Conservation (phyloP, 2,888 invertebrate species). For the Matsumyia berberina region DNA sequence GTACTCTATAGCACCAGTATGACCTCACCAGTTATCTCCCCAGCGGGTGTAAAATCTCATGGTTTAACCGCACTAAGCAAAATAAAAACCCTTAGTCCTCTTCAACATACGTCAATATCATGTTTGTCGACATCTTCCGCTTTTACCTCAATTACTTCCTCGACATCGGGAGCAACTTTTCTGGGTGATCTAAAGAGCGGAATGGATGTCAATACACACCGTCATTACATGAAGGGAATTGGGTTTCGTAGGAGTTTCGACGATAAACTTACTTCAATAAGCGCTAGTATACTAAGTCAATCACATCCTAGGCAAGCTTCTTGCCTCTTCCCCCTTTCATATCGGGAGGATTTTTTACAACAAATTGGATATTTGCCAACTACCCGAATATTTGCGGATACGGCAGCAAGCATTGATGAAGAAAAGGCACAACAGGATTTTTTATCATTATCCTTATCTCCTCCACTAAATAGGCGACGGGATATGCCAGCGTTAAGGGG, state of each 20-base stretch:
- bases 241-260: slow-evolving; percentile 83
- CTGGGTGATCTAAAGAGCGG: slow-evolving; percentile 56
- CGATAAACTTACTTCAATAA: slow-evolving; percentile 80
- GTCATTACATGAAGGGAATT: slow-evolving; percentile 80
- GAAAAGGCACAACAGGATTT: slow-evolving; percentile 83
- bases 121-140: slow-evolving; percentile 70
- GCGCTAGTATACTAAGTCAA: slow-evolving; percentile 66
- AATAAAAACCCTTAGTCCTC: slow-evolving; percentile 79
- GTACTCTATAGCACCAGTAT: slow-evolving; percentile 54
- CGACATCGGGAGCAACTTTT: slow-evolving; percentile 56
- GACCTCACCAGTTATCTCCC: slow-evolving; percentile 76
- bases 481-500: slow-evolving; percentile 84
- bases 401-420: slow-evolving; percentile 82
- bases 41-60: slow-evolving; percentile 77
- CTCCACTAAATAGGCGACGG: slow-evolving; percentile 83
- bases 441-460: slow-evolving; percentile 84
- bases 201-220: slow-evolving; percentile 52
- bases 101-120: slow-evolving; percentile 76
- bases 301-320: slow-evolving; percentile 79
- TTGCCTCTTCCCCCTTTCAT: slow-evolving; percentile 82
- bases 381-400: slow-evolving; percentile 82
- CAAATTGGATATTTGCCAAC: slow-evolving; percentile 84
- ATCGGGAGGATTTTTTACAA: slow-evolving; percentile 83
- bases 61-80: slow-evolving; percentile 79
- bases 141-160: slow-evolving; percentile 50